Conservation (phyloP, 2,888 invertebrate genomes). For the Sympetrum striolatum region DNA sequence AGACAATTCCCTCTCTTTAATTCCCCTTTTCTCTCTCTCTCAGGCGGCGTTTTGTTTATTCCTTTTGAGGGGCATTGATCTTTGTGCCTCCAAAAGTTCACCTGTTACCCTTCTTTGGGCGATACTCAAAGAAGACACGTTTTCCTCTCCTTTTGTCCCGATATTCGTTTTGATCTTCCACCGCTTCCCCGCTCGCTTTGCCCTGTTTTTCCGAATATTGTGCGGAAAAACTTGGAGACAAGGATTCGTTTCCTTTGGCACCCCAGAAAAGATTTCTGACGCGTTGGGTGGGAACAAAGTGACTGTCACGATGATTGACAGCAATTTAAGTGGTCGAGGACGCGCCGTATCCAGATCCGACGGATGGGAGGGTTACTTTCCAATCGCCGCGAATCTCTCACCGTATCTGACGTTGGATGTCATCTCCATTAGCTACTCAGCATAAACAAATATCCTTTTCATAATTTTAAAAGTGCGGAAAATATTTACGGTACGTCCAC, state of each 20-base stretch:
- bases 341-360: background rate
- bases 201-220: background rate
- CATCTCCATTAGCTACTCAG: no score
- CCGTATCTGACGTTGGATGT: no score
- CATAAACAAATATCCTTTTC: no score
- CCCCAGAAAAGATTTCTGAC: background rate
- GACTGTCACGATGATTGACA: slow-evolving; percentile 10
- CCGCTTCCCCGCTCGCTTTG: background rate
- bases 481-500: no score
- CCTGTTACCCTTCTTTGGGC: background rate
- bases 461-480: no score
- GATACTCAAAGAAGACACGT: background rate
- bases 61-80: background rate
- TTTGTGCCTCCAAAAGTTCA: background rate
- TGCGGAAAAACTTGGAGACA: background rate
- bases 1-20: background rate
- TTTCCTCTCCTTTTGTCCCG: background rate
- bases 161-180: background rate
- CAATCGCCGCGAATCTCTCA: no score
- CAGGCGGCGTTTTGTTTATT: background rate
- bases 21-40: background rate
- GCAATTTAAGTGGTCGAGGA: background rate
- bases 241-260: background rate
- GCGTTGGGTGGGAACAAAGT: background rate
- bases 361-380: no score